Percentiles rank a stretch among this genome's conserved stretches.
Evolutionary conservation across 2,888 invertebrate genomes (phyloP).

Genomic region (Clivina fossor): DNA sequence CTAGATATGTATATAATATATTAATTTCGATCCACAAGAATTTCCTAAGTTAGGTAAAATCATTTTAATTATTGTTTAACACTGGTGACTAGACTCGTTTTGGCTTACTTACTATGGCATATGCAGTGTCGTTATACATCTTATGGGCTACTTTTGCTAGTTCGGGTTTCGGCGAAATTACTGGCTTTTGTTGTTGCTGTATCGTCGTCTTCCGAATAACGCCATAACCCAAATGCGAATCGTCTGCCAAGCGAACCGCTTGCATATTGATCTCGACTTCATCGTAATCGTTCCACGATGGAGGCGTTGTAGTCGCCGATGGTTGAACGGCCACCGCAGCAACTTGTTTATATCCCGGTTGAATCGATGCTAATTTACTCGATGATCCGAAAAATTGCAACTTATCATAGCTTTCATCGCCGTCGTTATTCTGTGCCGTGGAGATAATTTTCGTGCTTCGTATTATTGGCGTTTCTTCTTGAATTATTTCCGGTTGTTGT

Average conservation of each 20-base stretch:
- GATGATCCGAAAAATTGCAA: slow-evolving; percentile 80
- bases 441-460: slow-evolving; percentile 60
- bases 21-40: no score
- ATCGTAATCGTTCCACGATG: slow-evolving; percentile 75
- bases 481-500: slow-evolving; percentile 50
- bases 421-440: slow-evolving; percentile 42
- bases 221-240: slow-evolving; percentile 79
- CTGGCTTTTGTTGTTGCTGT: slow-evolving; percentile 57
- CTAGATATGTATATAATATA: no score
- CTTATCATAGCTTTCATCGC: slow-evolving; percentile 73
- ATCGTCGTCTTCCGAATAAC: slow-evolving; percentile 68
- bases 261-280: slow-evolving; percentile 67
- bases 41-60: no score
- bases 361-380: slow-evolving; percentile 64
- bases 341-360: slow-evolving; percentile 71
- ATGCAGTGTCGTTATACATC: slow-evolving; percentile 74
- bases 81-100: slow-evolving; percentile 74
- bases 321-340: slow-evolving; percentile 54
- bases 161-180: slow-evolving; percentile 51
- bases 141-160: slow-evolving; percentile 64
- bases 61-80: no score
- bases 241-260: slow-evolving; percentile 73
- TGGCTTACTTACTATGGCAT: slow-evolving; percentile 82
- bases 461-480: slow-evolving; percentile 53
- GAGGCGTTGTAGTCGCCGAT: slow-evolving; percentile 40